Base-by-base conservation (phyloP, 2,888 invertebrate genomes). In the Andrena bicolor region DNA sequence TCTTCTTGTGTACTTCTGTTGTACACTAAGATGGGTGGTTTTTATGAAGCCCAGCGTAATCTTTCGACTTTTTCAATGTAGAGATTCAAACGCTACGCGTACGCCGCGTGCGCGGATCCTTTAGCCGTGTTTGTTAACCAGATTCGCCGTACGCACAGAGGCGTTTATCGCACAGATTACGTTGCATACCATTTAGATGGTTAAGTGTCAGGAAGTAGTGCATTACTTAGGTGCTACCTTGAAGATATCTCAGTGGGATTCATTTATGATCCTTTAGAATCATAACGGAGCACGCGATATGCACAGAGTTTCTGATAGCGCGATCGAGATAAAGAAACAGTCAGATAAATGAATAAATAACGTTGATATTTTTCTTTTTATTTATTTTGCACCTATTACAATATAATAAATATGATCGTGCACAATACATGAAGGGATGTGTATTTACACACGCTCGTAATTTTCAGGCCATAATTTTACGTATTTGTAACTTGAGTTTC, bases 341-440 rank as follows among this genome's bases (percentile, higher is more conserved):
- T 23, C n/a, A 56, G 6, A 71, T 64, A 60, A 75, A 78, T 78
- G 61, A 73, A 58, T 16, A n/a, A 73, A 35, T 65, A 65, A 48
- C 53, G 70, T 79, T 53, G 51, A 41, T 76, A 78, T 69, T 85
- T 85, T 82, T 61, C 71, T 90, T 90, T 89, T 90, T 89, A 92
- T 92, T 92, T 90, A 91, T 91, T 92, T 91, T 86, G 90, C 90
- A 91, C 83, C 92, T 92, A 92, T 91, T 92, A 92, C 92, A 92
- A 86, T 90, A 90, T 92, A 92, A 93, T 93, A 93, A 93, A 93
- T 93, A 93, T 90, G 91, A 89, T 92, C 88, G 91, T 92, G 91
- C 91, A 89, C 88, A 90, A 91, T 91, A 92, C 93, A 92, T 92
- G 89, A 91, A 91, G 85, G 41, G 86, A 87, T 87, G 90, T 90